Evolutionary conservation across 2,888 invertebrate species (phyloP), one percentile per base, ranked within the genome.

Genomic region (Choreutis nemorana): DNA sequence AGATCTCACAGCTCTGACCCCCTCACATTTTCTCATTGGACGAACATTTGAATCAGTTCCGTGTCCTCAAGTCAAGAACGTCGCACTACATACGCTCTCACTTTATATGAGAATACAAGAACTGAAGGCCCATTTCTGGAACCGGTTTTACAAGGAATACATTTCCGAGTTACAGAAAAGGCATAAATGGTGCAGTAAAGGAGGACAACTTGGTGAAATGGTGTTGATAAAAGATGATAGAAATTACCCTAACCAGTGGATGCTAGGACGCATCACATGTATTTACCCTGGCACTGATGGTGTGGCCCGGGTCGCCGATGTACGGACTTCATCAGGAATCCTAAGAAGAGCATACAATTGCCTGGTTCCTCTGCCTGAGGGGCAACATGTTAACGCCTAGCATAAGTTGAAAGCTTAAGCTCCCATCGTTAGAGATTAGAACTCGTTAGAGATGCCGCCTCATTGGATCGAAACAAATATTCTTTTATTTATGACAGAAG

Each of bases 11-110:
- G 37, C 40, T 4, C 33, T 56, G 3, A 51, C 51, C 4, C 54
- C 54, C 12, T 45, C 40, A 2, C 57, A 56, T 28, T 50, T 55
- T 26, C 29, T 57, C 2, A 38, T 54, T 14, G 50, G 50, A 16
- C 28, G 37, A 9, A 23, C 46, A 3, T 29, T 45, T 1, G 37
- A 26, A 3, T 22, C 37, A 8, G 21, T 40, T 11, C 37, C 40
- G 8, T 29, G 27, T 18, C 31, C 31, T 9, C 30, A 33, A 2
- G 18, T 18, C 18, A 18, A 18, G 4, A 8, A 18, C 8, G 8
- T 18, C 8, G 18, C 18, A 6, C 5, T 18, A 18, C 18, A 5
- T 5, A 18, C 18, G 18, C 18, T 18, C 8, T 6, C 5, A 6
- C 5, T 5, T 23, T 29, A 15, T 26, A 28, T 32, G 28, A 29